Base-by-base conservation (phyloP, 1,140 invertebrate genomes). In the Carcinoscorpius rotundicauda region DNA sequence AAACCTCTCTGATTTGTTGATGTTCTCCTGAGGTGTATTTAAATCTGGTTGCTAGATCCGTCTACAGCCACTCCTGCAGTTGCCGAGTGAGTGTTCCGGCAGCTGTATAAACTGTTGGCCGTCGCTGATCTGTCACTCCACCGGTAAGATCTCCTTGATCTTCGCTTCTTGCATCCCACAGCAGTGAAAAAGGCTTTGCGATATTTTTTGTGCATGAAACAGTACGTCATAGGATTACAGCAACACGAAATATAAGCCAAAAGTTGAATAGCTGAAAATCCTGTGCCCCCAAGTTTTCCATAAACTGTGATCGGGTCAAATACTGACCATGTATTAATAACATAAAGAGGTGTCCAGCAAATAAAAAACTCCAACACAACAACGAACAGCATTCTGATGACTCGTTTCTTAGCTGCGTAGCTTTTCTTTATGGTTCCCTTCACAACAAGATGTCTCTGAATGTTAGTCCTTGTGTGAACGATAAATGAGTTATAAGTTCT, bases 141-240 rank as follows among this genome's bases (percentile, higher is more conserved):
- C 55, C 65, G 50, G 52, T 52, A 63, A n/a, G 58, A 59, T 55
- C n/a, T 6, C 53, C 53, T 8, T 8, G 6, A n/a, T n/a, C 53
- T 55, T 55, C n/a, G 6, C 11, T 53, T 61, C 51, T 58, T 62
- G 56, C 66, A 64, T 52, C 60, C 55, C 4, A 64, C 58, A 6
- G 59, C 63, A n/a, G 66, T 58, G 48, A 64, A 6, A 51, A 67
- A 67, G 4, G 58, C 63, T 62, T 64, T 52, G 5, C 81, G 70
- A 70, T 82, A 82, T 60, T 79, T 79, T 53, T 73, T 74, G 72
- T 81, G 81, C 78, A 82, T 76, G 72, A 82, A 82, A 64, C 79
- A 81, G 70, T 82, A 82, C 0, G 81, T 82, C 64, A 82, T 78
- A 6, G 81, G 81, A 69, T 82, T 82, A 61, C 79, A 77, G 70